Evolutionary conservation across 1,140 invertebrate genomes (phyloP).

Genomic region (Ctenoplectra terminalis): DNA sequence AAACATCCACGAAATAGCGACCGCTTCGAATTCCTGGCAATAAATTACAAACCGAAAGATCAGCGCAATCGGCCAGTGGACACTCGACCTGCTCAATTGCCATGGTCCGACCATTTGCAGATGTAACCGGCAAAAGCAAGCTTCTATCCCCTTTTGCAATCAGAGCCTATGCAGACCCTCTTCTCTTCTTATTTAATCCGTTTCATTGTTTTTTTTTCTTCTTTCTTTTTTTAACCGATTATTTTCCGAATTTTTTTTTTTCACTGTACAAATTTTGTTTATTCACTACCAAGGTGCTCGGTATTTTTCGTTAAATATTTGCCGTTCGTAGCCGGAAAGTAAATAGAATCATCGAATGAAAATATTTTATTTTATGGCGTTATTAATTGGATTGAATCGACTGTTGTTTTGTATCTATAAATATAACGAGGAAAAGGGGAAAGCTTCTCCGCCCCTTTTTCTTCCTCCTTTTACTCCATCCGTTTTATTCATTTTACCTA

Average conservation of each 20-base stretch:
- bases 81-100: constrained; percentile 15
- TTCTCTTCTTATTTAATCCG: not conserved
- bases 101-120: constrained; percentile 2
- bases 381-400: not conserved
- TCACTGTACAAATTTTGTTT: no score
- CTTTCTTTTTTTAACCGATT: not conserved
- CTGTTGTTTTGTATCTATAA: not conserved
- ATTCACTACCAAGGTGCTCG: no score
- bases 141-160: not conserved
- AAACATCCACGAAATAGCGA: constrained; percentile 8
- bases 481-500: not conserved
- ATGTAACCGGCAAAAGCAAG: constrained; percentile 6
- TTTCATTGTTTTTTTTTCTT: not conserved
- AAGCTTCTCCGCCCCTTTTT: no score
- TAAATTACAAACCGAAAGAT: constrained; percentile 38
- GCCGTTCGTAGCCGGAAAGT: not conserved
- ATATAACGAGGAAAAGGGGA: no score
- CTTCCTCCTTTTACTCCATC: not conserved
- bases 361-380: not conserved
- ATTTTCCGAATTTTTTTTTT: not conserved
- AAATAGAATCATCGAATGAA: not conserved
- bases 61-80: constrained; percentile 29
- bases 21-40: constrained; percentile 17
- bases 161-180: not conserved
- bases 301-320: not conserved